Conservation (phyloP, 2,113 vertebrate species). For the Microcebus murinus region DNA sequence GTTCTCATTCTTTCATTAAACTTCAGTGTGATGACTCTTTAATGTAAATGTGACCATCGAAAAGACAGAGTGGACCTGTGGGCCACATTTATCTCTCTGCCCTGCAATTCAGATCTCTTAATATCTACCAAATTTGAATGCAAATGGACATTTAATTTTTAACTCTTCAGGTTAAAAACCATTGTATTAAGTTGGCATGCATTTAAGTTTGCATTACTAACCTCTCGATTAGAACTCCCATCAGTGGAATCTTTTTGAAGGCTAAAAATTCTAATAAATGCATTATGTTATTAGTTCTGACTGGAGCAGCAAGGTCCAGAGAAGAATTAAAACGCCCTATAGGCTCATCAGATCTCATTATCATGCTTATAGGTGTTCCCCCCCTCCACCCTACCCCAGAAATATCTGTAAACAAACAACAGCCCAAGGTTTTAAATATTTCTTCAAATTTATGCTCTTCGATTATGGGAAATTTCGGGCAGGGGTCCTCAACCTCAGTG, state of each 20-base stretch:
- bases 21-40: constrained; percentile 1
- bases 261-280: background rate
- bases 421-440: background rate
- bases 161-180: background rate
- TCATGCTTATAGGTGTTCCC: background rate
- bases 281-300: background rate
- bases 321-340: background rate
- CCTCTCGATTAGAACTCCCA: background rate
- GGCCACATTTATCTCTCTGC: background rate
- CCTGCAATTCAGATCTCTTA: background rate
- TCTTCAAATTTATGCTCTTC: background rate
- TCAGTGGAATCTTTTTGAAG: background rate
- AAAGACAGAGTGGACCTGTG: background rate
- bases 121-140: background rate
- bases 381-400: background rate
- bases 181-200: background rate
- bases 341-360: background rate
- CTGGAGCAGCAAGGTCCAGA: background rate
- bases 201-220: background rate
- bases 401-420: background rate
- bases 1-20: background rate
- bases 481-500: background rate
- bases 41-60: background rate
- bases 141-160: constrained; percentile 11
- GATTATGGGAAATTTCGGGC: background rate